These are phyloP conservation scores for Nomada ruficornis DNA, from an alignment of 2,888 invertebrate genomes.

Conservation along the genomic window DNA sequence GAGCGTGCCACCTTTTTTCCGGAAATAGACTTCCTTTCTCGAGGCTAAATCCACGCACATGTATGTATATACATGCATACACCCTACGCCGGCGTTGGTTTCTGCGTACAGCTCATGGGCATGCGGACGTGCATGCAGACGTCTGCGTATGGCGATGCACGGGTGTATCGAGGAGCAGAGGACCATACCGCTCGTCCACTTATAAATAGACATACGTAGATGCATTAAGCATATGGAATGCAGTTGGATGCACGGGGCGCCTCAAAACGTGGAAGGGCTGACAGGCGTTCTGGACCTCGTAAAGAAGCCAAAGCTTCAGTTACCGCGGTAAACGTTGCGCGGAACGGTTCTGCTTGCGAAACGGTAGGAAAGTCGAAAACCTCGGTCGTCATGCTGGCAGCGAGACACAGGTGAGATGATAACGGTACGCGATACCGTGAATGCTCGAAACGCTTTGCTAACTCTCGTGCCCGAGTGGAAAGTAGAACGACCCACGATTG, in stretches of 20 bases:
- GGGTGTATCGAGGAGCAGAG: conserved; percentile 41
- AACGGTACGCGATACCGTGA: conserved; percentile 28
- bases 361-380: background rate
- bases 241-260: conserved; percentile 68
- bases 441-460: conserved; percentile 23
- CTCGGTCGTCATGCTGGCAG: conserved; percentile 72
- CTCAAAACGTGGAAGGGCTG: conserved; percentile 64
- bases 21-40: conserved; percentile 72
- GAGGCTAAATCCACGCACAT: conserved; percentile 16
- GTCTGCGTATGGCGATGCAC: conserved; percentile 17
- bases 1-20: conserved; percentile 57
- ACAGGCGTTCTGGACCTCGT: conserved; percentile 33
- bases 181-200: conserved; percentile 47
- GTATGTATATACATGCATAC: background rate
- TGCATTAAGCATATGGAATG: conserved; percentile 75
- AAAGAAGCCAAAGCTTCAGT: conserved; percentile 54
- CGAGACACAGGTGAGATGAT: conserved; percentile 77
- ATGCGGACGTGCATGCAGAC: background rate
- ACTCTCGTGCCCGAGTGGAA: conserved; percentile 14
- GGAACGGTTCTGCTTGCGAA: conserved; percentile 41
- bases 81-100: background rate
- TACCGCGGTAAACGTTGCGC: conserved; percentile 46
- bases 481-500: conserved; percentile 5
- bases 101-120: background rate
- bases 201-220: conserved; percentile 72